These are phyloP conservation scores for Pseudoips prasinana DNA, from an alignment of 2,888 invertebrate species.

Conservation along the genomic window DNA sequence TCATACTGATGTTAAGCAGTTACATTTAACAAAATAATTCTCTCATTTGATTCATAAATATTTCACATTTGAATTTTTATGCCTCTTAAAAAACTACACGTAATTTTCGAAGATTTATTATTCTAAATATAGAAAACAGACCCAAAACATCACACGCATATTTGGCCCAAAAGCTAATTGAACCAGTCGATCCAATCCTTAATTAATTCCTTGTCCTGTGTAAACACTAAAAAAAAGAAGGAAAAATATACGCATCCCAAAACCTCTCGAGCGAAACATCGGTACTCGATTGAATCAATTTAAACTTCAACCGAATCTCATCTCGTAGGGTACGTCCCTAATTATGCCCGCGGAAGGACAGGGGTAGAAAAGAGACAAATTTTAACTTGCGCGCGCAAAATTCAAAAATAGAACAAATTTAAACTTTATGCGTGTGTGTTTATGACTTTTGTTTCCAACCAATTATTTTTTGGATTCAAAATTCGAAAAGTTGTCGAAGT, in stretches of 20 bases:
- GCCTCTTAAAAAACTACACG: too few species aligned
- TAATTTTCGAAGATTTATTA: too few species aligned
- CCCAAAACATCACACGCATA: too few species aligned
- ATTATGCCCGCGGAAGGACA: slow-evolving; percentile 76
- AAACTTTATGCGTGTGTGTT: slow-evolving; percentile 20
- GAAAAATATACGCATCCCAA: slow-evolving; percentile 38
- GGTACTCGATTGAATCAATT: slow-evolving; percentile 78
- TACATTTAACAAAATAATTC: too few species aligned
- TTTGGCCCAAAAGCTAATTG: slow-evolving; percentile 25
- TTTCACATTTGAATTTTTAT: too few species aligned
- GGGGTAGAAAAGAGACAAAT: slow-evolving; percentile 64
- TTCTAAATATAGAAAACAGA: too few species aligned
- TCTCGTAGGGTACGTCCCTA: slow-evolving; percentile 75
- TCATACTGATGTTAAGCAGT: too few species aligned
- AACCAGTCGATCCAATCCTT: slow-evolving; percentile 43
- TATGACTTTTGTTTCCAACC: too few species aligned
- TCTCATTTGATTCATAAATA: too few species aligned
- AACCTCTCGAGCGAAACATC: slow-evolving; percentile 66
- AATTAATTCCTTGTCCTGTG: slow-evolving; percentile 62
- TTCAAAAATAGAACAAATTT: slow-evolving; percentile 25
- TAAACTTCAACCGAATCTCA: slow-evolving; percentile 73
- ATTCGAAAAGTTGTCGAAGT: slow-evolving; percentile 52
- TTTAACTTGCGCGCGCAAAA: slow-evolving; percentile 35
- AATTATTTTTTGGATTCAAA: slow-evolving; percentile 21
- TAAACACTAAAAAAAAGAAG: slow-evolving; percentile 37